These are phyloP conservation scores for Hystrix cristata DNA, from an alignment of 2,113 vertebrate species.

Conservation along the genomic window DNA sequence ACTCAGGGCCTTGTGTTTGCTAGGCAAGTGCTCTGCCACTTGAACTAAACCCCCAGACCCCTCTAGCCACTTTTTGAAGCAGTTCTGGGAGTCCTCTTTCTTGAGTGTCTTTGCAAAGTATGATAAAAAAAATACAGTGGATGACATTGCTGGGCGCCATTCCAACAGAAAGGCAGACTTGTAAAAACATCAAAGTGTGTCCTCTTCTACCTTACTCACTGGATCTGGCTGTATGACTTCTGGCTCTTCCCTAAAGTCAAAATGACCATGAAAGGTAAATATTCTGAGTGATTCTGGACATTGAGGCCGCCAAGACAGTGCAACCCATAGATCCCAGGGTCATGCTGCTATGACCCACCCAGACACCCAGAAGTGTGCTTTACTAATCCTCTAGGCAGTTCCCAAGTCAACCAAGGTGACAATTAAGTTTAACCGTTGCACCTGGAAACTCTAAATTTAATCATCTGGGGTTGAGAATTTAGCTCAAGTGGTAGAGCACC, in stretches of 20 bases:
- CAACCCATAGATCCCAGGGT: neutral
- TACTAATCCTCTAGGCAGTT: neutral
- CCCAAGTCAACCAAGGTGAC: neutral
- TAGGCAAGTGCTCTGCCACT: too few species aligned
- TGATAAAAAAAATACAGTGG: neutral
- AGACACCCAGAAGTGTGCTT: neutral
- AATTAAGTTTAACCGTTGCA: neutral
- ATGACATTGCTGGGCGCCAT: neutral
- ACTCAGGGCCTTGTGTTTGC: too few species aligned
- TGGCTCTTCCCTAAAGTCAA: too few species aligned
- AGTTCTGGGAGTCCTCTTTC: too few species aligned
- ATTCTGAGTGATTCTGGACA: neutral
- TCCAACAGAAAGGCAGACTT: neutral
- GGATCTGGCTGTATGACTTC: neutral
- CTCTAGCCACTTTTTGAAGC: too few species aligned
- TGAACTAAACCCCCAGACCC: too few species aligned
- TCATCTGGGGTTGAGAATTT: neutral
- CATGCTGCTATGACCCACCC: neutral
- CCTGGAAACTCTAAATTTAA: neutral
- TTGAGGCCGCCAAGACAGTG: neutral
- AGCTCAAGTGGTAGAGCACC: too few species aligned
- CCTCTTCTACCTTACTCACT: neutral
- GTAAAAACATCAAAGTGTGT: neutral
- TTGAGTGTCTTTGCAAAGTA: too few species aligned
- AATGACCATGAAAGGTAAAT: neutral